A percentile compares a stretch with the other conserved stretches of the same genome.
These are phyloP conservation scores for Podotricha telesiphe DNA, from an alignment of 2,888 invertebrate species.

Conservation along the genomic window DNA sequence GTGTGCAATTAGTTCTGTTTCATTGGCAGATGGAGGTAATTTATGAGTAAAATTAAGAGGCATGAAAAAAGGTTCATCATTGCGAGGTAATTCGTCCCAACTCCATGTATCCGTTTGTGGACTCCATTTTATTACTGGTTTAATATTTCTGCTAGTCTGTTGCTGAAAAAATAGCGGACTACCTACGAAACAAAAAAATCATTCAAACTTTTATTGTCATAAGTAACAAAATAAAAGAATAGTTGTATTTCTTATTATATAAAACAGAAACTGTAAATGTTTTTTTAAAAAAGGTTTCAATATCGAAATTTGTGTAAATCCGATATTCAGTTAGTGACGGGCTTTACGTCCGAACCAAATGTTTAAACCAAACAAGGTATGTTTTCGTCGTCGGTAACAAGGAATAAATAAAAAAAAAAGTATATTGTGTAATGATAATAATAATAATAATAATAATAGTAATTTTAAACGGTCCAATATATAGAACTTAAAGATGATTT, in stretches of 20 bases:
- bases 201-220: too few relatives aligned
- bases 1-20: slow-evolving; percentile 74
- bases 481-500: neutral
- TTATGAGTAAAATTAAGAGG: slow-evolving; percentile 79
- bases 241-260: too few relatives aligned
- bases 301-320: too few relatives aligned
- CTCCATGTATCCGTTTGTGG: slow-evolving; percentile 78
- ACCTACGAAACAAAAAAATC: slow-evolving; percentile 59
- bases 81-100: slow-evolving; percentile 67
- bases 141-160: slow-evolving; percentile 60
- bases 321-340: too few relatives aligned
- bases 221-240: too few relatives aligned
- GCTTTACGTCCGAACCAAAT: too few relatives aligned
- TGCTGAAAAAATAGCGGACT: slow-evolving; percentile 75
- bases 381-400: neutral
- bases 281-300: too few relatives aligned
- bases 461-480: neutral
- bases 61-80: slow-evolving; percentile 72
- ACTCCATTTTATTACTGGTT: slow-evolving; percentile 77
- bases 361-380: too few relatives aligned
- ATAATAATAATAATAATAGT: too few relatives aligned
- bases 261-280: too few relatives aligned
- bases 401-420: too few relatives aligned
- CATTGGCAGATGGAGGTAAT: slow-evolving; percentile 78
- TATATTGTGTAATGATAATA: too few relatives aligned